Evolutionary conservation across 2,113 vertebrate species (phyloP).

Genomic region (Macquaria ambigua): DNA sequence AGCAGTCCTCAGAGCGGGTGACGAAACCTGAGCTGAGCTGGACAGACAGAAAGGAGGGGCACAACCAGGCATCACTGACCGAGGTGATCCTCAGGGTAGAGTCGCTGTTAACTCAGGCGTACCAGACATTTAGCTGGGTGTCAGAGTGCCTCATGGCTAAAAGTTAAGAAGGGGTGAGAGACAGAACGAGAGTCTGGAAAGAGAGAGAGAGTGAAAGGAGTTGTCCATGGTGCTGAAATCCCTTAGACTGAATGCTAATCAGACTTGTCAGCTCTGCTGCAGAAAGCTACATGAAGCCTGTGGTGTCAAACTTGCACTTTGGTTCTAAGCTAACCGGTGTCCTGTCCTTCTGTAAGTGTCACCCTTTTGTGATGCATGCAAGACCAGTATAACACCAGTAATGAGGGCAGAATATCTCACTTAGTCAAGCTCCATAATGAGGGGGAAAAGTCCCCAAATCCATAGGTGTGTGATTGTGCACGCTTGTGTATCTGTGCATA

Average conservation of each 20-base stretch:
- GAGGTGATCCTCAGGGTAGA: constrained; percentile 49
- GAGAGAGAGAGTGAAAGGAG: constrained; percentile 42
- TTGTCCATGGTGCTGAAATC: constrained; percentile 75
- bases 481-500: no score
- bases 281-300: constrained; percentile 36
- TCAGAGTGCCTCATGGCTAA: constrained; percentile 38
- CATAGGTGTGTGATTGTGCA: neutral
- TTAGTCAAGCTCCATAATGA: neutral
- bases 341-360: neutral
- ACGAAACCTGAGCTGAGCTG: constrained; percentile 37
- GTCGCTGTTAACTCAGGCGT: constrained; percentile 55
- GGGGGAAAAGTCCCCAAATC: neutral
- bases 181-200: neutral
- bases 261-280: constrained; percentile 48
- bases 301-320: constrained; percentile 24
- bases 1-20: neutral
- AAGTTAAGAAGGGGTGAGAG: constrained; percentile 34
- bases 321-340: constrained; percentile 3
- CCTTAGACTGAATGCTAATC: constrained; percentile 33
- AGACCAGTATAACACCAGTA: neutral
- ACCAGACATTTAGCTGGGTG: constrained; percentile 55
- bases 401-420: neutral
- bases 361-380: neutral
- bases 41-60: constrained; percentile 21
- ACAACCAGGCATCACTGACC: constrained; percentile 43